Conservation (phyloP, 2,888 invertebrate species). For the Julus scandinavius region DNA sequence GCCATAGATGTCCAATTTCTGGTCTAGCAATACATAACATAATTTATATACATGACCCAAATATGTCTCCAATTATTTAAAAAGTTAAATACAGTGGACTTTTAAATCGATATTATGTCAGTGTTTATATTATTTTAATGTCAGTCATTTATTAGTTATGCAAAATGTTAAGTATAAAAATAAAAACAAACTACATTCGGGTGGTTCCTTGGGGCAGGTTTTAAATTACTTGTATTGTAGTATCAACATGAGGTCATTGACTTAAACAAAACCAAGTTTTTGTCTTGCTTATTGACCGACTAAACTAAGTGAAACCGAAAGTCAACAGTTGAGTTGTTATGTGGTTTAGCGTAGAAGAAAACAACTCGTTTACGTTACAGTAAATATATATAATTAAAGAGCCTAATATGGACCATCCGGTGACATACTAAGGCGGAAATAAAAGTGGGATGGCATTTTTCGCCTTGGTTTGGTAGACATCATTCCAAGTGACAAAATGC, state of each 20-base stretch:
- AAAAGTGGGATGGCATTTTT: not conserved
- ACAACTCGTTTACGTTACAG: not conserved
- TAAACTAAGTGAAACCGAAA: conserved; percentile 33
- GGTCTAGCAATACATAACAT: no score
- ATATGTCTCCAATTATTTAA: no score
- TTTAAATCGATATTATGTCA: no score
- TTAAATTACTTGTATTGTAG: not conserved
- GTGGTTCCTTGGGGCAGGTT: no score
- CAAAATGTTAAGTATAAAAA: no score
- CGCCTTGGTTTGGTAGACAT: not conserved
- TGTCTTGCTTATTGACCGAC: not conserved
- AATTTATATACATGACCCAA: no score
- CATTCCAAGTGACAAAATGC: not conserved
- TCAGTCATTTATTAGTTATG: no score
- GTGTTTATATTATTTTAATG: no score
- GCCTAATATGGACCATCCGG: not conserved
- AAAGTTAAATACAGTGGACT: no score
- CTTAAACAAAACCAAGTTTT: not conserved
- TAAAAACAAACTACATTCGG: no score
- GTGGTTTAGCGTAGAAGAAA: not conserved
- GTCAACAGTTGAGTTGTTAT: not conserved
- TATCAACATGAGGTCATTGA: not conserved
- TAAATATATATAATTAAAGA: conserved; percentile 1
- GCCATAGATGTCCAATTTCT: no score
- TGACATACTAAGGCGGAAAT: not conserved